Evolutionary conservation across 2,888 invertebrate genomes (phyloP), one percentile per base, ranked within the genome.

Genomic region (Cloeon dipterum): DNA sequence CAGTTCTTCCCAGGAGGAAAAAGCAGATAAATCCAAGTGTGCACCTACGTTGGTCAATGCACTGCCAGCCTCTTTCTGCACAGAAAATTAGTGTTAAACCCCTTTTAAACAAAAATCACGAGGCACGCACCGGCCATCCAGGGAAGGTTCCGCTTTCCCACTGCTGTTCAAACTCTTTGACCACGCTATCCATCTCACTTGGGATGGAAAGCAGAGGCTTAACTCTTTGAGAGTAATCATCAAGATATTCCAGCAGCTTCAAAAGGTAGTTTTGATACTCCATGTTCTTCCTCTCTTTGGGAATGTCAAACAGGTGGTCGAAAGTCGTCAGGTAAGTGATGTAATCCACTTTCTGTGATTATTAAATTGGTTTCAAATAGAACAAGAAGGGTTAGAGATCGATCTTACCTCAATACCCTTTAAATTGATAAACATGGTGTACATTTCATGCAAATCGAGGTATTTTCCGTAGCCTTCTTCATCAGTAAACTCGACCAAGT

Each of bases 391-490:
- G 25, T 37, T 2, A 20, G 19, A 17, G 4, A 7, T 19, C n/a
- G 5, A 4, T 26, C 13, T 47, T 58, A 77, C 77, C 63, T 93
- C 93, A 47, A 96, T 77, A 7, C 93, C 93, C 53, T 96, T 94
- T 21, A 99, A 62, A 56, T 99, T 99, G 20, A 96, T 74, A 54
- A 82, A 99, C 51, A 83, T 85, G 50, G 86, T 88, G 57, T 88
- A 94, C 50, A 91, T 86, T 54, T 89, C 85, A 57, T 98, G 93
- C 32, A 99, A 64, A 60, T 99, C 98, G 38, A 99, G 63, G 60
- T 91, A 99, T 55, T 88, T 88, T 11, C 98, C 98, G 58, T 94
- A 98, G 2, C 96, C 96, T 60, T 99, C 98, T 58, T 99, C 98
- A 59, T 98, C 98, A 4, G 89, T 85, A 53, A 99, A 99, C 48